These are phyloP conservation scores for Drosophila bifasciata DNA, from an alignment of 1,140 invertebrate genomes.

Conservation along the genomic window DNA sequence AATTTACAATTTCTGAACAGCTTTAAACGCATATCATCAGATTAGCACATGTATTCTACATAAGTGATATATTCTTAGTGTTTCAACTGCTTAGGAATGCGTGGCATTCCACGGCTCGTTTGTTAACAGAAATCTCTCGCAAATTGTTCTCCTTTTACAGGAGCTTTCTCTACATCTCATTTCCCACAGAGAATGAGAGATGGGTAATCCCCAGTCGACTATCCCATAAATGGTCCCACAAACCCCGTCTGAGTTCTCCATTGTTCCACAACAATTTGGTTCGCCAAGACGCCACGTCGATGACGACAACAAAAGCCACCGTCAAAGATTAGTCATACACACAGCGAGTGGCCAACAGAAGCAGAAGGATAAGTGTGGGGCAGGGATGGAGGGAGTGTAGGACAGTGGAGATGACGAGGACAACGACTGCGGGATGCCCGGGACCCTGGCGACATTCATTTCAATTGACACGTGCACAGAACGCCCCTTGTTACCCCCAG, in stretches of 20 bases:
- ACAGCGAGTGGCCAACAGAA: slow-evolving; percentile 35
- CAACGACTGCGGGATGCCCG: slow-evolving; percentile 62
- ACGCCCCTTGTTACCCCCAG: slow-evolving; percentile 22
- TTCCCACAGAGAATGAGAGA: background rate
- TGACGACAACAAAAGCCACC: slow-evolving; percentile 56
- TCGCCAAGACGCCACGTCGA: slow-evolving; percentile 52
- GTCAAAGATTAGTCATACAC: slow-evolving; percentile 78
- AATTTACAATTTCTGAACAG: too few relatives aligned
- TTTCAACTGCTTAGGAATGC: too few relatives aligned
- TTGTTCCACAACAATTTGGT: slow-evolving; percentile 56
- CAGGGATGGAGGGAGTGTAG: slow-evolving; percentile 1
- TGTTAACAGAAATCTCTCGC: too few relatives aligned
- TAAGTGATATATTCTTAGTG: background rate
- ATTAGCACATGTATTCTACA: too few relatives aligned
- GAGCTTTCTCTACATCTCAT: too few relatives aligned
- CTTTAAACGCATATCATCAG: too few relatives aligned
- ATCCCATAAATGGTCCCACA: background rate
- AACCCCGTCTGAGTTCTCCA: slow-evolving; percentile 12
- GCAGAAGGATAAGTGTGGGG: slow-evolving; percentile 7
- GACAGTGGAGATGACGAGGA: slow-evolving; percentile 31
- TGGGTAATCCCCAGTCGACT: slow-evolving; percentile 28
- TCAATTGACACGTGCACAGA: slow-evolving; percentile 64
- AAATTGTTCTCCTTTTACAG: too few relatives aligned
- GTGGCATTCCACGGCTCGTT: too few relatives aligned
- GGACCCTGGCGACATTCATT: slow-evolving; percentile 71